phyloP scores from a whole-genome alignment of 2,888 invertebrate species.

The Tholera decimalis region DNA sequence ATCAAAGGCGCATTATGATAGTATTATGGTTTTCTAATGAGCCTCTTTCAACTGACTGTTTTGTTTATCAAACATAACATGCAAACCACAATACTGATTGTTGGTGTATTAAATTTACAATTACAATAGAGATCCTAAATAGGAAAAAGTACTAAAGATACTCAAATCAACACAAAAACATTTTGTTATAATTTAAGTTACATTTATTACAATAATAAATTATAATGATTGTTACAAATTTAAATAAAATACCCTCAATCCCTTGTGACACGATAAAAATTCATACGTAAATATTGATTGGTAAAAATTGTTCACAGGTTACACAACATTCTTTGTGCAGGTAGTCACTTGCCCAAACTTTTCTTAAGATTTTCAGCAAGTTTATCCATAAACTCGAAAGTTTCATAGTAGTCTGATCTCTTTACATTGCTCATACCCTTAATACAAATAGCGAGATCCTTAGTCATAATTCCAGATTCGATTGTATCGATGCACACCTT shows the following conservation, averaged over 20 bases:
- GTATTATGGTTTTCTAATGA: neutral
- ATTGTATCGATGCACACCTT: constrained; percentile 98
- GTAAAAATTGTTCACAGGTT: constrained; percentile 75
- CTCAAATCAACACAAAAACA: constrained; percentile 30
- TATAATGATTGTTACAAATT: constrained; percentile 80
- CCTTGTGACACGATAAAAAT: constrained; percentile 70
- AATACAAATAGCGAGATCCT: constrained; percentile 99
- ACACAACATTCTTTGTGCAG: constrained; percentile 68
- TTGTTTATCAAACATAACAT: neutral
- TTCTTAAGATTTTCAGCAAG: constrained; percentile 96
- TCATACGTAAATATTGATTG: constrained; percentile 59
- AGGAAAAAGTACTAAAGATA: constrained; percentile 33
- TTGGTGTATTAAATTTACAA: constrained; percentile 39
- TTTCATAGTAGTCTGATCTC: constrained; percentile 97
- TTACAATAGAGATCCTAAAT: constrained; percentile 21
- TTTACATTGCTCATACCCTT: constrained; percentile 96
- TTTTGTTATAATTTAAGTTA: constrained; percentile 59
- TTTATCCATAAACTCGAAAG: constrained; percentile 99
- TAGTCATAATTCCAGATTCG: constrained; percentile 98
- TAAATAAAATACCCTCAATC: constrained; percentile 79
- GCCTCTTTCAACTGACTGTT: neutral
- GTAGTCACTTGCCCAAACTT: constrained; percentile 91
- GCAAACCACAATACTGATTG: constrained; percentile 2
- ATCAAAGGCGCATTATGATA: neutral
- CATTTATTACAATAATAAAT: constrained; percentile 71